Percentiles rank a stretch among this genome's conserved stretches.
Conservation (phyloP, 2,888 invertebrate genomes). For the Synergus japonicus region DNA sequence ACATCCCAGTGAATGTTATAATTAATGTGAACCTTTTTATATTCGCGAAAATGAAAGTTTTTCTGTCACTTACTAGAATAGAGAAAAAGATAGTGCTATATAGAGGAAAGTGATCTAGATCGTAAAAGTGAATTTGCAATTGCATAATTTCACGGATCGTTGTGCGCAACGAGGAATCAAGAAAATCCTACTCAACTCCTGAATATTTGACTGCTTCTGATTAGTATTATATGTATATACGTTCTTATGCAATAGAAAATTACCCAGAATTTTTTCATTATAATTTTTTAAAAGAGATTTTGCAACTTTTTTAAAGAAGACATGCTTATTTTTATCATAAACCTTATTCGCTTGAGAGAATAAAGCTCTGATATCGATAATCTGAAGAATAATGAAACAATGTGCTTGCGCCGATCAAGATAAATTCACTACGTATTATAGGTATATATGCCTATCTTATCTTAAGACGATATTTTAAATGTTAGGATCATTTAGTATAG, state of each 20-base stretch:
- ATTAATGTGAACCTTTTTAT: slow-evolving; percentile 10
- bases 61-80: not conserved
- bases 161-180: slow-evolving; percentile 26
- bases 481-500: slow-evolving; percentile 26
- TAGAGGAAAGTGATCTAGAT: slow-evolving; percentile 42
- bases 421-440: slow-evolving; percentile 26
- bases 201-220: not conserved
- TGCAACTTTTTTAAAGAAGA: not conserved
- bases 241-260: not conserved
- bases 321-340: not conserved
- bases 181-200: not conserved
- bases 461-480: slow-evolving; percentile 32
- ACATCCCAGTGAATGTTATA: not conserved
- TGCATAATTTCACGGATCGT: slow-evolving; percentile 42
- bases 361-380: slow-evolving; percentile 12
- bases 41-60: slow-evolving; percentile 30
- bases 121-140: slow-evolving; percentile 43
- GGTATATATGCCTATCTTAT: slow-evolving; percentile 41
- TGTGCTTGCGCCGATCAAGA: slow-evolving; percentile 34
- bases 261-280: not conserved
- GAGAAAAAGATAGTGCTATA: slow-evolving; percentile 11
- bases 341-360: not conserved
- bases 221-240: not conserved
- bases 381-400: slow-evolving; percentile 25
- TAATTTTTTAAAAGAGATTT: not conserved